phyloP scores from a whole-genome alignment of 2,888 invertebrate species.

The Microctonus hyperodae region DNA sequence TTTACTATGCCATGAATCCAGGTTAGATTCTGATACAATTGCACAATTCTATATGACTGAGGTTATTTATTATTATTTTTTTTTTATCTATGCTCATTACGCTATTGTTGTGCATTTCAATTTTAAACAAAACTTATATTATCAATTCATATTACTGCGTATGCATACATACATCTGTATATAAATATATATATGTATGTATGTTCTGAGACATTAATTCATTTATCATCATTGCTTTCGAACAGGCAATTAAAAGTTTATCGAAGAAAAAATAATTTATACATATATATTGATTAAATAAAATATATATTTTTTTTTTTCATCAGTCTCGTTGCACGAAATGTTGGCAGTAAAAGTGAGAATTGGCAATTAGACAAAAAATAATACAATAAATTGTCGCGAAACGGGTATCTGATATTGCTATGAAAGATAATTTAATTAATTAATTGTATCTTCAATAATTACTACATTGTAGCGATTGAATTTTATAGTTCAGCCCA shows the following conservation, averaged over 20 bases:
- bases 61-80: slow-evolving; percentile 7
- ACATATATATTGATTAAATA: neutral
- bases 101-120: slow-evolving; percentile 17
- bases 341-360: slow-evolving; percentile 22
- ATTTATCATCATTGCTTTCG: neutral
- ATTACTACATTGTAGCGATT: too few relatives aligned
- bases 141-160: slow-evolving; percentile 9
- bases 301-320: neutral
- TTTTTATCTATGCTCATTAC: slow-evolving; percentile 10
- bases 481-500: too few relatives aligned
- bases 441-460: too few relatives aligned
- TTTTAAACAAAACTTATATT: neutral
- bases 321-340: slow-evolving; percentile 23
- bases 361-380: neutral
- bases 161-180: too few relatives aligned
- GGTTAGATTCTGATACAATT: slow-evolving; percentile 68
- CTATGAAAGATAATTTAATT: neutral
- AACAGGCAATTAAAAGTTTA: neutral
- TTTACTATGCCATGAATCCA: slow-evolving; percentile 99
- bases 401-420: slow-evolving; percentile 56
- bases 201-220: neutral
- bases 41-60: slow-evolving; percentile 24
- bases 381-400: slow-evolving; percentile 5
- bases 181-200: neutral
- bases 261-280: neutral